Conservation (phyloP, 2,888 invertebrate genomes). For the Cephus rjabovi region DNA sequence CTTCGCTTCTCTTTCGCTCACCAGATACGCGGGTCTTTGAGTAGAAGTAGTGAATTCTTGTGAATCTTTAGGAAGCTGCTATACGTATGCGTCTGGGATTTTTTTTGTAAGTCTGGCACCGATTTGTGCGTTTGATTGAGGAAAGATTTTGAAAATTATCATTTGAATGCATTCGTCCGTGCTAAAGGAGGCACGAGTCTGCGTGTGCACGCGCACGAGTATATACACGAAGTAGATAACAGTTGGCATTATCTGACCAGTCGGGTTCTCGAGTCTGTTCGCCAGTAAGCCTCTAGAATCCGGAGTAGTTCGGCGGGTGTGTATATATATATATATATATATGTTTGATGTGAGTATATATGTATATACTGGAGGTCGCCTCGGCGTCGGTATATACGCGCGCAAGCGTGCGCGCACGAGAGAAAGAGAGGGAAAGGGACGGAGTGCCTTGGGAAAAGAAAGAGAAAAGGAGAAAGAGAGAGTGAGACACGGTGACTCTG, state of each 20-base stretch:
- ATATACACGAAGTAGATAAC: constrained; percentile 8
- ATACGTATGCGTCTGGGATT: neutral
- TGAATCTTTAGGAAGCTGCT: neutral
- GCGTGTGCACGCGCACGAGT: neutral
- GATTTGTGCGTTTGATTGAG: neutral
- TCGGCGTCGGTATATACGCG: neutral
- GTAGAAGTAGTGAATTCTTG: neutral
- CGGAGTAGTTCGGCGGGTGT: neutral
- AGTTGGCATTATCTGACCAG: constrained; percentile 13
- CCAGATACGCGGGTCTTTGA: neutral
- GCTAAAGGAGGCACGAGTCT: neutral
- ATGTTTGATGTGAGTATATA: neutral
- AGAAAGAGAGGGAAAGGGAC: neutral
- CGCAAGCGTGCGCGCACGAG: neutral
- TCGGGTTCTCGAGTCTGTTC: constrained; percentile 7
- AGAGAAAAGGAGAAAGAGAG: constrained; percentile 1
- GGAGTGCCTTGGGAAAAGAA: neutral
- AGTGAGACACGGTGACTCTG: neutral
- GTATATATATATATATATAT: neutral
- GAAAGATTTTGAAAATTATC: neutral
- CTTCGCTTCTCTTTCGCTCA: neutral
- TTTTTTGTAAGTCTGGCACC: neutral
- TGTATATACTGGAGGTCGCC: neutral
- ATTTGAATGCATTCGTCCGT: neutral
- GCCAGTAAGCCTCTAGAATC: constrained; percentile 3